Base-by-base conservation (phyloP, 2,797 vertebrate species). In the Schizopygopsis pylzovi region DNA sequence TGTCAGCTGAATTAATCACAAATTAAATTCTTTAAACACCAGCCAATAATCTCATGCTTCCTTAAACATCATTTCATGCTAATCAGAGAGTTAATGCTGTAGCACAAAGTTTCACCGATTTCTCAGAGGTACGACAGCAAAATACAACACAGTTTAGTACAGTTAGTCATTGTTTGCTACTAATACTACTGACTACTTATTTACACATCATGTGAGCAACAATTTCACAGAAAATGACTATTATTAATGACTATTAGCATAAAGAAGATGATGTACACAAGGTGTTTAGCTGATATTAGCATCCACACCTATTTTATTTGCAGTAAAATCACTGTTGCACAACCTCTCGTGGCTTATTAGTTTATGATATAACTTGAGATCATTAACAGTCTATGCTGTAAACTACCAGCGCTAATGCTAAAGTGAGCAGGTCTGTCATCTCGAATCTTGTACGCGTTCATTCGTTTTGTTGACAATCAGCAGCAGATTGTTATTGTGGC, bases 401-500 rank as follows among this genome's bases (percentile, higher is more conserved):
- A 61, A 52, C 28, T 22, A 68, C 16, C 20, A n/a, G 28, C 18
- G 37, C 28, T 76, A 75, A 76, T 83, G 28, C 37, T 76, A 65
- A 45, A 81, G 63, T 13, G 79, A 81, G 79, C 13, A 67, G 79
- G 43, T 63, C 70, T 75, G 82, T 75, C 68, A 45, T 45, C 71
- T 52, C 25, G 15, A 83, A 83, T 65, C 20, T 47, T 83, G 18
- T 20, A n/a, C 33, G 16, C 39, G 1, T 54, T 83, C 82, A 83
- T 76, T 76, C 56, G 72, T 65, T 83, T 65, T 76, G 82, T 83
- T 83, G 82, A 83, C 43, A 76, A 76, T 83, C 82, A 76, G 71
- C 43, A 83, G 72, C 82, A 83, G 82, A 83, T 83, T 83, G 82
- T 83, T 65, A 83, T 83, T 67, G 82, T 83, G 81, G 70, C 71